A percentile compares a stretch with the other conserved stretches of the same genome.
Evolutionary conservation across 2,113 vertebrate species (phyloP).

Genomic region (Haemorhous mexicanus): DNA sequence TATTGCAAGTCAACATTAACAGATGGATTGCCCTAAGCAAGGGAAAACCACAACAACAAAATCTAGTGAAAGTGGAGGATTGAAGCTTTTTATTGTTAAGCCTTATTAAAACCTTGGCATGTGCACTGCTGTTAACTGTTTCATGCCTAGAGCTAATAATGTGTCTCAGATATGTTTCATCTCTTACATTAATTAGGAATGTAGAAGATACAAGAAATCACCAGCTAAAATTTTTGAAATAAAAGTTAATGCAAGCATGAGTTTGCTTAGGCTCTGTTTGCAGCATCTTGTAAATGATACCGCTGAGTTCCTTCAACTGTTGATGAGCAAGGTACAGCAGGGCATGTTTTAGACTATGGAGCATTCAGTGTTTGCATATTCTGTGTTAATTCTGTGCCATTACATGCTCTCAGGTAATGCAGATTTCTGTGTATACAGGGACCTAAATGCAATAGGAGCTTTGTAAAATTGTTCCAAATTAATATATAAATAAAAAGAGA

Average conservation of each 20-base stretch:
- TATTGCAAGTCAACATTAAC: slow-evolving; percentile 62
- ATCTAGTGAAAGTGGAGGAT: slow-evolving; percentile 62
- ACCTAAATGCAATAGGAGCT: neutral
- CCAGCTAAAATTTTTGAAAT: neutral
- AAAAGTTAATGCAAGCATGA: neutral
- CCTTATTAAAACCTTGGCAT: slow-evolving; percentile 72
- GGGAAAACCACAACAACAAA: slow-evolving; percentile 65
- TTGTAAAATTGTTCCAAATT: neutral
- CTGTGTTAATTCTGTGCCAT: neutral
- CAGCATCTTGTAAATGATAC: neutral
- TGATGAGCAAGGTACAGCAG: neutral
- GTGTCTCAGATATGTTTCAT: neutral
- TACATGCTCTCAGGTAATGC: neutral
- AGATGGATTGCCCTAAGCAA: slow-evolving; percentile 79
- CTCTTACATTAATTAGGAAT: neutral
- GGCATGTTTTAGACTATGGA: neutral
- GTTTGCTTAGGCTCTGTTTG: neutral
- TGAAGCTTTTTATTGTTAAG: slow-evolving; percentile 71
- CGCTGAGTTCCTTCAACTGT: neutral
- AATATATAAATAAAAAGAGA: neutral
- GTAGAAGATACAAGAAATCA: neutral
- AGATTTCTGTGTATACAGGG: neutral
- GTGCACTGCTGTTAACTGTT: slow-evolving; percentile 65
- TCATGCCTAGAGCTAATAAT: slow-evolving; percentile 31
- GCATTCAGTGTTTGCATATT: neutral